Base-by-base conservation (phyloP, 2,797 vertebrate genomes). In the Mastacembelus armatus region DNA sequence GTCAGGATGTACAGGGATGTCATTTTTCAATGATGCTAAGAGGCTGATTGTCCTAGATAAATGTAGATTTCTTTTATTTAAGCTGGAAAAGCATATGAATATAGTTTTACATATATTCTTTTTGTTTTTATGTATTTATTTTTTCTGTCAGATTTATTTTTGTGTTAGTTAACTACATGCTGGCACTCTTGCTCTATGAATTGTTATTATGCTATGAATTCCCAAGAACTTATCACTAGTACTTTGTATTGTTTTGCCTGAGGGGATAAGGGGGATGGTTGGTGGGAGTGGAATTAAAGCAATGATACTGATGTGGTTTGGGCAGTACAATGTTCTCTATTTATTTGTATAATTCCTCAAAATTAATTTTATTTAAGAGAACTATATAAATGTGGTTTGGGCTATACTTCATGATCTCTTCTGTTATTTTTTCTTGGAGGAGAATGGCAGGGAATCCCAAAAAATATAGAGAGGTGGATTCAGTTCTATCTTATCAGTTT, bases 271-370 rank as follows among this genome's bases (percentile, higher is more conserved):
- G 11, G 38, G 35, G 45, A 51, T 57, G 51, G 54, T 10, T 63
- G 47, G 51, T 59, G 48, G 66, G 40, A 57, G 57, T 16, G 10
- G 38, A 15, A 33, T 54, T 43, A 64, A 27, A n/a, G 10, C 22
- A 49, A 22, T 49, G 22, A 76, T 63, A 58, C 63, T n/a, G 24
- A 62, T 56, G 50, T 47, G 59, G 55, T 66, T 56, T 59, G 18
- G 30, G 27, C 5, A 18, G 14, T 9, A 50, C 50, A 55, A 10
- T 54, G 21, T 59, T 33, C 66, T 45, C 50, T 43, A 9, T 57
- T 65, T 48, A 30, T 40, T 32, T 43, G 35, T 16, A 15, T n/a
- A 33, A 29, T 58, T 32, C 15, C 7, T 6, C 4, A n/a, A n/a
- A n/a, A n/a, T n/a, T n/a, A n/a, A n/a, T n/a, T 10, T 5, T 19